Evolutionary conservation across 2,113 vertebrate species (phyloP).

Genomic region (Xenopus borealis): DNA sequence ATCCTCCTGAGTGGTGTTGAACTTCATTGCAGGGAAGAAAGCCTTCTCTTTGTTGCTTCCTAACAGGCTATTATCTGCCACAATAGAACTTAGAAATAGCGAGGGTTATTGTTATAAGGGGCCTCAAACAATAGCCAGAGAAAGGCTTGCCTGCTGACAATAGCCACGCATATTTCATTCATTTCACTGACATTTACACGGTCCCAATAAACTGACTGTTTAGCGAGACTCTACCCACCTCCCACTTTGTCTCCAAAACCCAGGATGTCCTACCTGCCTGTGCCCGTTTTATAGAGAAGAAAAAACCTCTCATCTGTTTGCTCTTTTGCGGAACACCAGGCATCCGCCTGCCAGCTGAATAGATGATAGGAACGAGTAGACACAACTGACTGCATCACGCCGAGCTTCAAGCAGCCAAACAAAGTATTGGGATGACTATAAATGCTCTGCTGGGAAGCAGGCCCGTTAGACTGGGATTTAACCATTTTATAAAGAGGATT

Average conservation of each 20-base stretch:
- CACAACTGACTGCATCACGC: neutral
- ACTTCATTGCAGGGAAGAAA: slow-evolving; percentile 7
- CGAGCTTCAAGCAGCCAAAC: slow-evolving; percentile 18
- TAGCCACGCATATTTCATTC: slow-evolving; percentile 1
- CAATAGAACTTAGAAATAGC: slow-evolving; percentile 26
- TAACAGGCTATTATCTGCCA: slow-evolving; percentile 15
- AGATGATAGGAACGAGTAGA: slow-evolving; percentile 12
- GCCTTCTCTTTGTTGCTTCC: neutral
- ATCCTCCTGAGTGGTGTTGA: slow-evolving; percentile 6
- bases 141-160: slow-evolving; percentile 22
- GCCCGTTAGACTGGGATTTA: neutral
- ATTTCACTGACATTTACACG: slow-evolving; percentile 33
- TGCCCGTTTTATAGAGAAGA: neutral
- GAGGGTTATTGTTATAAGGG: neutral
- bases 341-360: slow-evolving; percentile 22
- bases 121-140: slow-evolving; percentile 2
- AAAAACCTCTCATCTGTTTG: neutral
- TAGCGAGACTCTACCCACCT: neutral
- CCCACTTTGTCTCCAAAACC: neutral
- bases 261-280: slow-evolving; percentile 2
- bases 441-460: slow-evolving; percentile 8
- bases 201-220: slow-evolving; percentile 7
- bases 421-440: slow-evolving; percentile 8
- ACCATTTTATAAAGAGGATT: neutral
- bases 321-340: slow-evolving; percentile 20